phyloP scores from a whole-genome alignment of 2,888 invertebrate species.

The Camponotus fellah region DNA sequence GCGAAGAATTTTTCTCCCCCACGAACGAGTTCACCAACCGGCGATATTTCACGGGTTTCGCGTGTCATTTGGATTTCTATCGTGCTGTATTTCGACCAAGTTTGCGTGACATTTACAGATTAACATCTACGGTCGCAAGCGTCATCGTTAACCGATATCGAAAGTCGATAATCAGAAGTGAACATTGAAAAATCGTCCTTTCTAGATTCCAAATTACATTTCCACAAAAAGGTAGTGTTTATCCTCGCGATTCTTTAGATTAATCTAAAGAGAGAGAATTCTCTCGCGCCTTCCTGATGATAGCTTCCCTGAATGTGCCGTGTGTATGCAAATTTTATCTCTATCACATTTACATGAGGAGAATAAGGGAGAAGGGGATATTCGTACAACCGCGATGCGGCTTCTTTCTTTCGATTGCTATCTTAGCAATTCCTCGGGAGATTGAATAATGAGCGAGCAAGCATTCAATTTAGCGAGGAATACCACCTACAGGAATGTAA shows the following conservation, averaged over 20 bases:
- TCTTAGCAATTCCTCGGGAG: neutral
- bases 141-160: neutral
- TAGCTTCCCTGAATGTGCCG: neutral
- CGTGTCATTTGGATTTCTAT: conserved; percentile 60
- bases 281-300: neutral
- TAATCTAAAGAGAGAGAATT: too few relatives aligned
- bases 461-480: conserved; percentile 41
- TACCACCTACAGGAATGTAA: conserved; percentile 8
- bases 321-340: conserved; percentile 18
- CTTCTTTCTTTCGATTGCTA: neutral
- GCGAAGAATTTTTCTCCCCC: conserved; percentile 34
- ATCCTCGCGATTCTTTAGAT: neutral
- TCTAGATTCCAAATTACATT: conserved; percentile 4
- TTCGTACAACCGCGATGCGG: neutral
- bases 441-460: conserved; percentile 40
- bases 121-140: conserved; percentile 43
- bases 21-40: conserved; percentile 37
- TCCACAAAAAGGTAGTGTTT: neutral
- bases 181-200: neutral
- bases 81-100: conserved; percentile 37
- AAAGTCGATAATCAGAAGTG: conserved; percentile 5
- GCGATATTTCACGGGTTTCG: conserved; percentile 43
- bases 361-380: neutral
- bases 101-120: conserved; percentile 47
- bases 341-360: neutral